Conservation (phyloP, 2,888 invertebrate genomes). For the Rhingia rostrata region DNA sequence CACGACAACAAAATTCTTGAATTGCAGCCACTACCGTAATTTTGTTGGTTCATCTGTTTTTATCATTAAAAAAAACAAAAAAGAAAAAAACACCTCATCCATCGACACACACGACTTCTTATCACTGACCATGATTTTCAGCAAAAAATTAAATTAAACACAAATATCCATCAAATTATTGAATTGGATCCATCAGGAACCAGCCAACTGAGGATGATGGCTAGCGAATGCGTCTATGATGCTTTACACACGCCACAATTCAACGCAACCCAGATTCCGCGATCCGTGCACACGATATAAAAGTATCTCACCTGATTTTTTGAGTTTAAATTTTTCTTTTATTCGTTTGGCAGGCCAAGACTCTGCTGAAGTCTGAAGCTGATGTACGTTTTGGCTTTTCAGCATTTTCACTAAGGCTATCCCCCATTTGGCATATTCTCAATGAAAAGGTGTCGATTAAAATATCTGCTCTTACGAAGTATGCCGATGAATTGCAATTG, state of each 20-base stretch:
- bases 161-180: constrained; percentile 30
- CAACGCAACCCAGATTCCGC: constrained; percentile 49
- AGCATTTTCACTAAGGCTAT: constrained; percentile 53
- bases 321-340: constrained; percentile 17
- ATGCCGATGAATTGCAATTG: constrained; percentile 23
- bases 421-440: constrained; percentile 65
- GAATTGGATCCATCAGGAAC: constrained; percentile 50
- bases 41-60: constrained; percentile 15
- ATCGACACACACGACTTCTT: constrained; percentile 25
- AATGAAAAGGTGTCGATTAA: constrained; percentile 56
- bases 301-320: constrained; percentile 69
- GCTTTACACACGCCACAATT: constrained; percentile 32
- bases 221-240: constrained; percentile 27
- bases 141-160: neutral
- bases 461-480: constrained; percentile 19
- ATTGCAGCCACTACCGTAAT: constrained; percentile 52
- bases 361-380: constrained; percentile 1
- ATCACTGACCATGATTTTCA: constrained; percentile 21
- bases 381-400: constrained; percentile 22
- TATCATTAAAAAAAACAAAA: neutral
- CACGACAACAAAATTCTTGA: constrained; percentile 71
- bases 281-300: constrained; percentile 40
- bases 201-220: constrained; percentile 39
- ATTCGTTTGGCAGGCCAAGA: constrained; percentile 39
- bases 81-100: constrained; percentile 32